Conservation (phyloP, 2,888 invertebrate species). For the Biston betularia region DNA sequence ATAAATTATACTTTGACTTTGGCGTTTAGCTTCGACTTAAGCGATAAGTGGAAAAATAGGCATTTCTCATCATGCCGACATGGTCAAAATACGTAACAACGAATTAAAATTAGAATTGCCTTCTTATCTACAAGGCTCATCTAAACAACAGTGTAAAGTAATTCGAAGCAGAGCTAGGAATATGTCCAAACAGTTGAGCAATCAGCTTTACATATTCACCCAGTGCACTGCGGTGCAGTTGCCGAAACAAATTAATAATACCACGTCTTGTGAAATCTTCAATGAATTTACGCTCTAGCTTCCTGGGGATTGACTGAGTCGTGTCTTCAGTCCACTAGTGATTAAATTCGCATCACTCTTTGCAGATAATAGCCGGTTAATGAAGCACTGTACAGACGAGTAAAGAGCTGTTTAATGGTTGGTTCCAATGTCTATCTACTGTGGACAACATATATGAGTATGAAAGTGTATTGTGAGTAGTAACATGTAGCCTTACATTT, state of each 20-base stretch:
- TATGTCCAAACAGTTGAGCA: conserved; percentile 60
- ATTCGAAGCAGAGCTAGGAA: conserved; percentile 14
- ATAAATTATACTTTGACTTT: too few relatives aligned
- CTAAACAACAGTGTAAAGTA: conserved; percentile 10
- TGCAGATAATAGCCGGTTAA: conserved; percentile 30
- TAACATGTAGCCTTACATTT: not conserved
- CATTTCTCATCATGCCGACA: not conserved
- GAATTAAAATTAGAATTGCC: conserved; percentile 18
- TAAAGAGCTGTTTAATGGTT: conserved; percentile 9
- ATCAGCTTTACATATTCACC: conserved; percentile 60
- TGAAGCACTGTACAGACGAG: conserved; percentile 14
- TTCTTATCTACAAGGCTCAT: conserved; percentile 19
- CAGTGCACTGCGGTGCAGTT: conserved; percentile 51
- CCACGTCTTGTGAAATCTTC: conserved; percentile 57
- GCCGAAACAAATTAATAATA: conserved; percentile 59
- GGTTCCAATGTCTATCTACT: not conserved
- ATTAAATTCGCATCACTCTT: conserved; percentile 50
- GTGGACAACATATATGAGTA: not conserved
- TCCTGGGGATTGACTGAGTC: conserved; percentile 41
- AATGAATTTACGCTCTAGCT: conserved; percentile 62
- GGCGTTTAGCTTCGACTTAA: too few relatives aligned
- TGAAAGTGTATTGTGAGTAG: not conserved
- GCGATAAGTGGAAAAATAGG: not conserved
- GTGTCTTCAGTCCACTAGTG: conserved; percentile 34
- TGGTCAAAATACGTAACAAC: not conserved